phyloP scores from a whole-genome alignment of 2,797 vertebrate genomes.

The Characodon lateralis region DNA sequence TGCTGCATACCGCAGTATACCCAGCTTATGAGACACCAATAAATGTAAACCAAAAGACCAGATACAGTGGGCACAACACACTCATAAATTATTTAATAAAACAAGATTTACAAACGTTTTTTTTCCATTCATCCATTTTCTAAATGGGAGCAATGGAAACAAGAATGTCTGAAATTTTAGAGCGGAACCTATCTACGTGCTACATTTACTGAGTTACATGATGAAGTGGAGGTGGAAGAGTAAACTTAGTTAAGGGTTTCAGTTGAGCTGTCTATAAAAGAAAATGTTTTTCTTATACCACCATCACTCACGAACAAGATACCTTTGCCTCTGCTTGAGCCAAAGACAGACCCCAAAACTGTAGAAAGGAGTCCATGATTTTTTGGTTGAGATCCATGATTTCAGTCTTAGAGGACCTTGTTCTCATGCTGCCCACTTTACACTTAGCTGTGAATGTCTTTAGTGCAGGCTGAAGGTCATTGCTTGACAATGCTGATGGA shows the following conservation, averaged over 20 bases:
- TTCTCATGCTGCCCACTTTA: background rate
- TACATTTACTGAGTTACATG: too few species aligned
- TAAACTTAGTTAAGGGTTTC: too few species aligned
- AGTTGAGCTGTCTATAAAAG: too few species aligned
- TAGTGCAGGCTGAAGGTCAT: background rate
- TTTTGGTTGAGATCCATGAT: background rate
- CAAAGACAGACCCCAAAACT: background rate
- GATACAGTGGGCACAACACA: too few species aligned
- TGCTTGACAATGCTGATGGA: background rate
- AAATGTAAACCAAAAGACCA: too few species aligned
- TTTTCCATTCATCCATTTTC: background rate
- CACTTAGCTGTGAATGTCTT: background rate
- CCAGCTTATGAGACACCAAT: too few species aligned
- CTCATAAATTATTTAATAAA: too few species aligned
- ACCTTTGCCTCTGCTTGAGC: background rate
- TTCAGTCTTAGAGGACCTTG: background rate
- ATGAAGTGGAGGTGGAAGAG: too few species aligned
- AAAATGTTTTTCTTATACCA: background rate
- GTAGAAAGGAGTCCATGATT: background rate
- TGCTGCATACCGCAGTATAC: too few species aligned
- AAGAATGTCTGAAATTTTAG: too few species aligned
- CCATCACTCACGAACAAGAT: background rate
- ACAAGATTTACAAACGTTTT: background rate
- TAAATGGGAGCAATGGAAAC: background rate
- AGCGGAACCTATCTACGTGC: too few species aligned